Evolutionary conservation across 1,140 invertebrate species (phyloP).

Genomic region (Sitodiplosis mosellana): DNA sequence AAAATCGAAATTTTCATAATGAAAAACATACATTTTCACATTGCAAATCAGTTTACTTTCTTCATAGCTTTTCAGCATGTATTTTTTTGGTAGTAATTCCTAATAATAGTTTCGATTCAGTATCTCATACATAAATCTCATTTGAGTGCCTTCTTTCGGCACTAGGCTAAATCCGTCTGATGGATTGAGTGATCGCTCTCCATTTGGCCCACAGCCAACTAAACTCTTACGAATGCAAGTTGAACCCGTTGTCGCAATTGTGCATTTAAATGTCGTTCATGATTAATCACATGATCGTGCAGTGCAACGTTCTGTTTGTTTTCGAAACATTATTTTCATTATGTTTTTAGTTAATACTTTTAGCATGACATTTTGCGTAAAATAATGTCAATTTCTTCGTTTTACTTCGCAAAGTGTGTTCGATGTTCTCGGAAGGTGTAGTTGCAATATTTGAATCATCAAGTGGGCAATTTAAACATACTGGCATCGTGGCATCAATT

Average conservation of each 20-base stretch:
- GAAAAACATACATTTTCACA: too few species aligned
- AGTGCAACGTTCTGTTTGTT: too few species aligned
- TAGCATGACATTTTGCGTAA: neutral
- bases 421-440: slow-evolving; percentile 38
- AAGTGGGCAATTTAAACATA: slow-evolving; percentile 24
- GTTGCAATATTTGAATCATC: slow-evolving; percentile 64
- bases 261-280: too few species aligned
- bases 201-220: neutral
- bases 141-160: neutral
- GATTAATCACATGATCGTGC: too few species aligned
- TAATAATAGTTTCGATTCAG: too few species aligned
- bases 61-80: too few species aligned
- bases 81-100: too few species aligned
- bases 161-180: neutral
- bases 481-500: slow-evolving; percentile 46
- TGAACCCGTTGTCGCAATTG: too few species aligned
- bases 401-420: slow-evolving; percentile 26
- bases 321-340: too few species aligned
- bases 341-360: too few species aligned
- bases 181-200: neutral
- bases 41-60: too few species aligned
- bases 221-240: neutral
- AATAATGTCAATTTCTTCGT: neutral
- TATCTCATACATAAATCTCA: neutral
- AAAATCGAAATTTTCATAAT: too few species aligned